These are phyloP conservation scores for Andrena chrysosceles DNA, from an alignment of 2,888 invertebrate species.

Conservation along the genomic window DNA sequence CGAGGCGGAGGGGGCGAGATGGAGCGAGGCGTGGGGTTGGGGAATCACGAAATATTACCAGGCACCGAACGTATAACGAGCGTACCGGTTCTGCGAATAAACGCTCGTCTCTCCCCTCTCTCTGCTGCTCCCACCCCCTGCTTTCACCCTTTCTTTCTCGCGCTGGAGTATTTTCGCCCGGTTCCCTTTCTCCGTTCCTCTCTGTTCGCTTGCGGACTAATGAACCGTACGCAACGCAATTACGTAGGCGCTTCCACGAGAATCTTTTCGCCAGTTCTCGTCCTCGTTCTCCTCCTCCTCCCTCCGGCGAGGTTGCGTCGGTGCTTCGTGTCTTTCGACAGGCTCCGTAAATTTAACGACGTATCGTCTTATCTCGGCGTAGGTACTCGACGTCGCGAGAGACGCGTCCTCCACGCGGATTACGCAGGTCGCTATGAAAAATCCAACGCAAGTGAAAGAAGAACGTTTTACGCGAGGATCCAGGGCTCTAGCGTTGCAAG, in stretches of 20 bases:
- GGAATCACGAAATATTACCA: conserved; percentile 72
- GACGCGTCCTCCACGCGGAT: conserved; percentile 33
- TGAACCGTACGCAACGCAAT: conserved; percentile 69
- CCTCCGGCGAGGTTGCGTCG: background rate
- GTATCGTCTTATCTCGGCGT: conserved; percentile 62
- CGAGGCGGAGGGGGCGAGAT: conserved; percentile 17
- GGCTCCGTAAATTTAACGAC: conserved; percentile 67
- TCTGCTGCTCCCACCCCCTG: background rate
- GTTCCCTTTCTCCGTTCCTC: conserved; percentile 15
- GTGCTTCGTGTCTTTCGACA: conserved; percentile 22
- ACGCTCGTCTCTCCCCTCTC: conserved; percentile 31
- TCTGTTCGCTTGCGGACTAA: conserved; percentile 55
- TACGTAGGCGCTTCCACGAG: conserved; percentile 64
- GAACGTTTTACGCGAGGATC: conserved; percentile 46
- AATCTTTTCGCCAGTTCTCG: conserved; percentile 49
- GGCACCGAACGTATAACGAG: conserved; percentile 72
- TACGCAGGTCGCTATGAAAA: conserved; percentile 15
- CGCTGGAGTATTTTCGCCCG: background rate
- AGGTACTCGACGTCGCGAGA: conserved; percentile 21
- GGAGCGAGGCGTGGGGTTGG: conserved; percentile 25
- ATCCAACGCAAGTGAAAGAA: conserved; percentile 61
- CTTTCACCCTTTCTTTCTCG: background rate
- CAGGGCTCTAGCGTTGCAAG: too few species aligned
- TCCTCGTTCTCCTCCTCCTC: background rate
- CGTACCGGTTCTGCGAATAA: conserved; percentile 68